phyloP scores from a whole-genome alignment of 2,888 invertebrate genomes.

The Suillia variegata region DNA sequence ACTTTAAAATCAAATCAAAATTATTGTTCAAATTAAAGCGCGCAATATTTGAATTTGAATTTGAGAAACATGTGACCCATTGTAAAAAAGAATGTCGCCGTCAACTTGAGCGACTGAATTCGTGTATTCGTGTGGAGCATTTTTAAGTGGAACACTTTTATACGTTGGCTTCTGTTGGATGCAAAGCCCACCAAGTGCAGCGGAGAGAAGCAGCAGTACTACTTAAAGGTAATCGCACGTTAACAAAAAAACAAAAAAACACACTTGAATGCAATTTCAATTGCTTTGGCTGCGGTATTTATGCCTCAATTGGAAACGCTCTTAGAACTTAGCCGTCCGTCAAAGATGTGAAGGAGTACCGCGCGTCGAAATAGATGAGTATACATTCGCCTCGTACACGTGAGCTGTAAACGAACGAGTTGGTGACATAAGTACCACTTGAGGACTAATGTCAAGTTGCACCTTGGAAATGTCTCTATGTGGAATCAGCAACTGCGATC shows the following conservation, averaged over 20 bases:
- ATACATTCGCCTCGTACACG: too few relatives aligned
- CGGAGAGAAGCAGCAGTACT: too few relatives aligned
- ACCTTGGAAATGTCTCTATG: too few relatives aligned
- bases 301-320: background rate
- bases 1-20: background rate
- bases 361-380: too few relatives aligned
- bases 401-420: too few relatives aligned
- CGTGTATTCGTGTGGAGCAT: slow-evolving; percentile 28
- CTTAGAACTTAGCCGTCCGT: background rate
- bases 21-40: background rate
- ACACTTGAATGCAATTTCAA: slow-evolving; percentile 20
- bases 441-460: too few relatives aligned
- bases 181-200: too few relatives aligned
- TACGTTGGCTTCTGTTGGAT: background rate
- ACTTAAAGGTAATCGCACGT: slow-evolving; percentile 12
- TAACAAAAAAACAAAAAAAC: background rate
- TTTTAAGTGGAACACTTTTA: slow-evolving; percentile 30
- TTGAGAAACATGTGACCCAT: background rate
- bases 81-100: background rate
- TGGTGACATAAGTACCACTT: too few relatives aligned
- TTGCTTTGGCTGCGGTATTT: slow-evolving; percentile 3
- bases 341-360: background rate
- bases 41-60: slow-evolving; percentile 1
- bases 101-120: background rate
- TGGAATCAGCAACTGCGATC: too few relatives aligned